Evolutionary conservation across 2,797 vertebrate species (phyloP), one percentile per base, ranked within the genome.

Genomic region (Enteromius treurensis): DNA sequence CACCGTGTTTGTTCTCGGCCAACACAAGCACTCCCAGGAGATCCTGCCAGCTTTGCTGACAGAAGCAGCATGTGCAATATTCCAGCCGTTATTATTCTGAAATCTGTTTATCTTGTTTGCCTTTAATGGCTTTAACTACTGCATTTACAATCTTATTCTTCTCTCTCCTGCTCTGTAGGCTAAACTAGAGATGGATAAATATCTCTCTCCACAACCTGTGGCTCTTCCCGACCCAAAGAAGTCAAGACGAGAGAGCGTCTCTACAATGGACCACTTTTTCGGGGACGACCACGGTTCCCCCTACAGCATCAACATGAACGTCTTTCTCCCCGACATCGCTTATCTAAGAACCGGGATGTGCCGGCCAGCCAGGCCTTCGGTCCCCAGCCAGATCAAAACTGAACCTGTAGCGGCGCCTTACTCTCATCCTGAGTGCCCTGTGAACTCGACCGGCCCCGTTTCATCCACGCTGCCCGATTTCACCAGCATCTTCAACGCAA

Each of bases 281-380:
- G 89, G 92, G 17, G 97, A 97, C 1, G 95, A 96, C 7, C 96
- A 97, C 82, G 89, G 95, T 84, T 89, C 96, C 79, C 98, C 98
- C 75, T 99, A 99, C 93, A 99, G 97, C 89, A 97, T 99, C 91
- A 99, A 99, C 92, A 99, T 99, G 97, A 99, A 99, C 47, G 95
- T 99, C 88, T 98, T 97, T 93, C 95, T 99, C 68, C 97, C 97
- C 0, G 97, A 99, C 78, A 93, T 98, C 14, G 95, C 96, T 85
- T 97, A 98, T 91, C 94, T 98, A 91, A 95, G 97, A 93, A 97
- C 97, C 89, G 96, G 97, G 89, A 90, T 98, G 87, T 97, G 96
- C 91, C 96, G 97, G 91, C 95, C 95, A 4, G 81, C 82, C 3
- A 90, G 92, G 42, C 80, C 87, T 65, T 89, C 90, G 37, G 91